These are phyloP conservation scores for Metallyticus violacea DNA, from an alignment of 2,888 invertebrate genomes.

Conservation along the genomic window DNA sequence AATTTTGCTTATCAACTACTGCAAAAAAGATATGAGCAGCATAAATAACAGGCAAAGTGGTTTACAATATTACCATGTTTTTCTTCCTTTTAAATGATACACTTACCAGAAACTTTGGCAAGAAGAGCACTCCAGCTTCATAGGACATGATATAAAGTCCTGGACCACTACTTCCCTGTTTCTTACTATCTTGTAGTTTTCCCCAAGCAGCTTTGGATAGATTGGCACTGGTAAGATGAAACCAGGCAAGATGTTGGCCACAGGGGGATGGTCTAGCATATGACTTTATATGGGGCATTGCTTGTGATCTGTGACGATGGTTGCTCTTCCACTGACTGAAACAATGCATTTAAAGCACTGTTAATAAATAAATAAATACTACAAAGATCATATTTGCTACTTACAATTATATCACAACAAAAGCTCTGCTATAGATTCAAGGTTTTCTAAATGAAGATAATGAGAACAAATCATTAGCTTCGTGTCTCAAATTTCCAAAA, in stretches of 20 bases:
- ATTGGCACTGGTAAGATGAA: constrained; percentile 88
- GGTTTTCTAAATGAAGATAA: no score
- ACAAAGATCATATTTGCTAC: constrained; percentile 6
- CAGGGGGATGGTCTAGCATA: constrained; percentile 77
- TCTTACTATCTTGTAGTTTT: constrained; percentile 50
- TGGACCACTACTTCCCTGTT: constrained; percentile 57
- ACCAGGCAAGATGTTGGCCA: constrained; percentile 69
- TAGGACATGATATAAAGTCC: constrained; percentile 72
- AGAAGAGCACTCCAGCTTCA: constrained; percentile 85
- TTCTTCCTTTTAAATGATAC: not conserved
- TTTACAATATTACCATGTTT: not conserved
- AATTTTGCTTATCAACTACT: not conserved
- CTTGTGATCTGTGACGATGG: constrained; percentile 64
- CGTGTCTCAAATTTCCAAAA: no score
- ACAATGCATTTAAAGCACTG: constrained; percentile 27
- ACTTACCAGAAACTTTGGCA: constrained; percentile 80
- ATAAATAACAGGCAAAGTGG: not conserved
- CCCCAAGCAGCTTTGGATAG: constrained; percentile 99
- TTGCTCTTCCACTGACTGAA: constrained; percentile 82
- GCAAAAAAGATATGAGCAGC: not conserved
- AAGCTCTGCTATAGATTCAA: no score
- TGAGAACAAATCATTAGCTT: no score
- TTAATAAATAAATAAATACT: no score
- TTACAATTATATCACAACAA: no score
- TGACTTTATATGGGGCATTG: constrained; percentile 94